phyloP scores from a whole-genome alignment of 2,888 invertebrate genomes.

The Callosobruchus maculatus region DNA sequence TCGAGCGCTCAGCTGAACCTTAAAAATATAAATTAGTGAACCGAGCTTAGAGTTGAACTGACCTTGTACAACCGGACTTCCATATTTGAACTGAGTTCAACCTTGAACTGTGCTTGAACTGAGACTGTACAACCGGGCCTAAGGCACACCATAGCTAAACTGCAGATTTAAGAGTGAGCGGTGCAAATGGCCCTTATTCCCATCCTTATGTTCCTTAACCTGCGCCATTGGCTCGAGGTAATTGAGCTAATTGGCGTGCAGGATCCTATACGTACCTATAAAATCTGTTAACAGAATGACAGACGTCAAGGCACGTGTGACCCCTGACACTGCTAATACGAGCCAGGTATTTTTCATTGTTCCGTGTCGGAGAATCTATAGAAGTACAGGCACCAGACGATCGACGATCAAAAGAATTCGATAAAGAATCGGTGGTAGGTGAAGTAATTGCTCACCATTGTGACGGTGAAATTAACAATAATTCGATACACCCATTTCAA shows the following conservation, averaged over 20 bases:
- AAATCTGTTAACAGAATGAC: neutral
- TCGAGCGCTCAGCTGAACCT: too few species aligned
- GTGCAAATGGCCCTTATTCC: too few species aligned
- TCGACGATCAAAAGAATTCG: neutral
- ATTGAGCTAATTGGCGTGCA: neutral
- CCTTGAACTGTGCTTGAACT: too few species aligned
- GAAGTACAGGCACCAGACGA: neutral
- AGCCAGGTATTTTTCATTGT: neutral
- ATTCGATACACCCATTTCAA: neutral
- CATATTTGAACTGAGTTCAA: too few species aligned
- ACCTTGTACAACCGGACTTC: too few species aligned
- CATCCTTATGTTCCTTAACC: neutral
- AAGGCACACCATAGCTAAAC: too few species aligned
- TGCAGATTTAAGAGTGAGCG: too few species aligned
- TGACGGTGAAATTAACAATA: neutral
- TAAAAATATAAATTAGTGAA: too few species aligned
- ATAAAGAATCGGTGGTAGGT: neutral
- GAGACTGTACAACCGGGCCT: too few species aligned
- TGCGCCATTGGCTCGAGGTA: neutral
- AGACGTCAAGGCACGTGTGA: neutral
- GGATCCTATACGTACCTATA: neutral
- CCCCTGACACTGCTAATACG: neutral
- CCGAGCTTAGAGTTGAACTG: too few species aligned
- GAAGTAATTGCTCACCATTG: neutral
- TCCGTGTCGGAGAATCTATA: neutral